Conservation (phyloP, 2,888 invertebrate species). For the Pherbina coryleti region DNA sequence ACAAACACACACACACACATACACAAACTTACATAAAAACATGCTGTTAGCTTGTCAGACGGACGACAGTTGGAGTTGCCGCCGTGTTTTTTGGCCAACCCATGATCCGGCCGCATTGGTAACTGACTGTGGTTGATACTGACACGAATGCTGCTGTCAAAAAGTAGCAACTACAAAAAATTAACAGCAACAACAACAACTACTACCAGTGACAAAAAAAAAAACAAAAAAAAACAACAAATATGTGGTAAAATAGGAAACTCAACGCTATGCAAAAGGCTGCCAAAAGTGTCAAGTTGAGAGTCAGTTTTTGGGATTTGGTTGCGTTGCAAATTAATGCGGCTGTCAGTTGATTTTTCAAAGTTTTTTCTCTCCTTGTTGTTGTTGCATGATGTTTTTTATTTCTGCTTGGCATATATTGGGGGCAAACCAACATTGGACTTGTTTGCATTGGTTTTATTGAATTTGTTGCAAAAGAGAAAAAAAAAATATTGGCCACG, state of each 20-base stretch:
- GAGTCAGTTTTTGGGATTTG: conserved; percentile 49
- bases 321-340: conserved; percentile 42
- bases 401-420: not conserved
- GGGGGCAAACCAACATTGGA: too few relatives aligned
- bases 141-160: conserved; percentile 13
- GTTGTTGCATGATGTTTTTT: conserved; percentile 15
- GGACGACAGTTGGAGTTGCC: not conserved
- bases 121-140: conserved; percentile 34
- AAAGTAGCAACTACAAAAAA: conserved; percentile 15
- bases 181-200: conserved; percentile 37
- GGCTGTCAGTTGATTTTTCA: conserved; percentile 37
- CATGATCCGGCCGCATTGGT: conserved; percentile 35
- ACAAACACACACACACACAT: not conserved
- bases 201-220: conserved; percentile 30
- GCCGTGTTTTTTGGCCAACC: conserved; percentile 24
- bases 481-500: not conserved
- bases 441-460: not conserved
- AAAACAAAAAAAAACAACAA: conserved; percentile 27
- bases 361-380: not conserved
- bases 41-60: not conserved
- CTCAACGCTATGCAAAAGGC: conserved; percentile 17
- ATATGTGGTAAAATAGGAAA: conserved; percentile 23
- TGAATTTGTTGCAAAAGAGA: not conserved
- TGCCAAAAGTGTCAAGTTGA: conserved; percentile 50
- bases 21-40: not conserved